Conservation (phyloP, 1,140 invertebrate species). For the Tenebrio molitor region DNA sequence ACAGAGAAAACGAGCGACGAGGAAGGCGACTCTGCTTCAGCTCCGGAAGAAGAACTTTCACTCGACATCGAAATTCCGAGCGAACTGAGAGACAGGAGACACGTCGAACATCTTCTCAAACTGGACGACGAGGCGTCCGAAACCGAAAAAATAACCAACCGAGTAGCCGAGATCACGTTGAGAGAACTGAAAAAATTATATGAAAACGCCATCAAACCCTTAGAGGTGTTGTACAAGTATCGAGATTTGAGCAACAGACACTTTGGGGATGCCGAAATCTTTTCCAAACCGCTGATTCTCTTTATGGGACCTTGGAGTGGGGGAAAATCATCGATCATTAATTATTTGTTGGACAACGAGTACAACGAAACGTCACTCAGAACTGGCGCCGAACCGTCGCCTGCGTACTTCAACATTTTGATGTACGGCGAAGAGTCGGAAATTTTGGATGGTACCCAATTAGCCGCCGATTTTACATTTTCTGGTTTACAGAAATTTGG, state of each 20-base stretch:
- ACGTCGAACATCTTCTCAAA: constrained; percentile 85
- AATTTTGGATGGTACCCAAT: constrained; percentile 89
- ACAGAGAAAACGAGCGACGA: constrained; percentile 46
- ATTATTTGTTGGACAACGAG: constrained; percentile 91
- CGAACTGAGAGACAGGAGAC: constrained; percentile 82
- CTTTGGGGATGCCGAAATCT: constrained; percentile 95
- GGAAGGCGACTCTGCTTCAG: no score
- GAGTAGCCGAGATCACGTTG: constrained; percentile 82
- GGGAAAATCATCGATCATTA: constrained; percentile 94
- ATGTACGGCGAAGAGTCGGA: constrained; percentile 90
- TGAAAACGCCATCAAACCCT: constrained; percentile 88
- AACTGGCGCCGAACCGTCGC: constrained; percentile 93
- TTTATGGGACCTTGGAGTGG: constrained; percentile 97
- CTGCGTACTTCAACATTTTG: constrained; percentile 93
- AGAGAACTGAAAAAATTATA: constrained; percentile 90
- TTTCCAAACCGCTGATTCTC: constrained; percentile 92
- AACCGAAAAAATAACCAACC: constrained; percentile 79
- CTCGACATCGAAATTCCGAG: constrained; percentile 81
- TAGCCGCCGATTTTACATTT: constrained; percentile 94
- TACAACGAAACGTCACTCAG: constrained; percentile 85
- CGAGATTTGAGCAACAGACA: constrained; percentile 92
- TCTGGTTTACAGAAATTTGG: constrained; percentile 95
- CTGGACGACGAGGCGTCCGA: constrained; percentile 82
- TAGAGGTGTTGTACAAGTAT: constrained; percentile 93
- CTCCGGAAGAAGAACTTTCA: constrained; percentile 71